These are phyloP conservation scores for Nothoprocta pentlandii DNA, from an alignment of 2,113 vertebrate genomes.

Conservation along the genomic window DNA sequence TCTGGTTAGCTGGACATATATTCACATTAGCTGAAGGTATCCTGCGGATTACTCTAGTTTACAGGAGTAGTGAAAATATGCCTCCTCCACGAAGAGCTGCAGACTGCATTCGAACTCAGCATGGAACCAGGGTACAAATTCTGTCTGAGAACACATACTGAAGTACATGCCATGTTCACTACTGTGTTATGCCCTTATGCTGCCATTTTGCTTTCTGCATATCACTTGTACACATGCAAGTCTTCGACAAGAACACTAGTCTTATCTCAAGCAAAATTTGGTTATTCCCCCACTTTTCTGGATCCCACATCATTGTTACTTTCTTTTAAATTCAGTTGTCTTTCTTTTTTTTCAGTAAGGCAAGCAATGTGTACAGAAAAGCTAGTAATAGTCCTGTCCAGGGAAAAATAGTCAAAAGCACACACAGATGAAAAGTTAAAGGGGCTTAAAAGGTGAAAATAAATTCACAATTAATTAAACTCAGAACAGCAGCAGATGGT, in stretches of 20 bases:
- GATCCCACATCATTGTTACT: not conserved
- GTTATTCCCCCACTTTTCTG: not conserved
- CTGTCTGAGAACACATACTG: not conserved
- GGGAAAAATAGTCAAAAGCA: not conserved
- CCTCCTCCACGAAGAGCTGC: not conserved
- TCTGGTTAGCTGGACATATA: not conserved
- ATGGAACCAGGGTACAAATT: not conserved
- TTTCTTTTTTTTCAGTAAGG: not conserved
- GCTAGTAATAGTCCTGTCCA: not conserved
- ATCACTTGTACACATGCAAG: not conserved
- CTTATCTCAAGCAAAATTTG: not conserved
- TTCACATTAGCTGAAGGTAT: not conserved
- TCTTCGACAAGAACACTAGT: not conserved
- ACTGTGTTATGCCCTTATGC: not conserved
- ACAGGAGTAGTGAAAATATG: not conserved
- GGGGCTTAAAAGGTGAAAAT: not conserved
- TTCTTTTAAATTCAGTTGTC: not conserved
- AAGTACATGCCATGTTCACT: not conserved
- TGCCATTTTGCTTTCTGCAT: not conserved
- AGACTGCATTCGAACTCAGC: not conserved
- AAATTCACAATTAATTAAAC: not conserved
- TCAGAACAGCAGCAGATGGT: not conserved
- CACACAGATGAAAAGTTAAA: not conserved
- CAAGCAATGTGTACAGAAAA: not conserved
- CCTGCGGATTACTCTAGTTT: not conserved